Conservation (phyloP, 2,888 invertebrate species). For the Aporophyla nigra region DNA sequence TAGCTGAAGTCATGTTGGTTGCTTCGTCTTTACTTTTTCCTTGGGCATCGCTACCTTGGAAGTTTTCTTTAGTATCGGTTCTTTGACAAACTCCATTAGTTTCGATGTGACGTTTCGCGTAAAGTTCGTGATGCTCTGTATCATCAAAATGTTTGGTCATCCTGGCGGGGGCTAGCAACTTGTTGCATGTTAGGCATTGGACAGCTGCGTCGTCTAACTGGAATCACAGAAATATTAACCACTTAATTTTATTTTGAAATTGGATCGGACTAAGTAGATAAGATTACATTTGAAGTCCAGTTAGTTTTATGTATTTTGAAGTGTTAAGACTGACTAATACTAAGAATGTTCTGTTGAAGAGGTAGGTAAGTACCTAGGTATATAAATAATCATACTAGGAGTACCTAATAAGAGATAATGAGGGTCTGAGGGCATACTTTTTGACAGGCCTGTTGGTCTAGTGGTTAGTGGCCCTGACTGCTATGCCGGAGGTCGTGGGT, state of each 20-base stretch:
- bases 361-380: background rate
- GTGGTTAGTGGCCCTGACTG: too few species aligned
- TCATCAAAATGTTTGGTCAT: conserved; percentile 69
- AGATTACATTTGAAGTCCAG: background rate
- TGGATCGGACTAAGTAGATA: background rate
- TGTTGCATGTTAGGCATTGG: conserved; percentile 79
- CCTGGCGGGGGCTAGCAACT: conserved; percentile 53
- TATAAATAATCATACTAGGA: background rate
- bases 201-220: conserved; percentile 73
- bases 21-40: background rate
- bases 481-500: too few species aligned
- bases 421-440: too few species aligned
- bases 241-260: background rate
- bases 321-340: background rate
- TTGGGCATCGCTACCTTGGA: background rate
- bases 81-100: conserved; percentile 6
- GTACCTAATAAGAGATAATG: background rate
- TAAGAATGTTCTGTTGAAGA: background rate
- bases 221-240: conserved; percentile 48
- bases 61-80: background rate
- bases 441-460: too few species aligned
- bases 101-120: conserved; percentile 34
- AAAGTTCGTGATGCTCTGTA: conserved; percentile 63
- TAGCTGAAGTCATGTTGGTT: background rate
- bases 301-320: conserved; percentile 1